phyloP scores from a whole-genome alignment of 2,113 vertebrate genomes.

The Labeo rohita region DNA sequence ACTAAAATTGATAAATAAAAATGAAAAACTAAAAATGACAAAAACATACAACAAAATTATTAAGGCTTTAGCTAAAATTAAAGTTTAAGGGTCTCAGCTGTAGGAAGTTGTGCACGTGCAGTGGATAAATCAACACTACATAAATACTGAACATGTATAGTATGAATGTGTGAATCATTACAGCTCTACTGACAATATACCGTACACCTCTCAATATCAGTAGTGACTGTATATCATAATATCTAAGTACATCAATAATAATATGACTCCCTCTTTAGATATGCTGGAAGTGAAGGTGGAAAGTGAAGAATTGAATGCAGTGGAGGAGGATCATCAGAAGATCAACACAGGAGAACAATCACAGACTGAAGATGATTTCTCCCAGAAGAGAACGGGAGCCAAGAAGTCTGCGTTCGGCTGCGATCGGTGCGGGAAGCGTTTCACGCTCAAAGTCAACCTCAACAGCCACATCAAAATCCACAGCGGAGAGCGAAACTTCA shows the following conservation, averaged over 20 bases:
- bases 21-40: too few relatives aligned
- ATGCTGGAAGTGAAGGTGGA: not conserved
- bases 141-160: too few relatives aligned
- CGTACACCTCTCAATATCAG: too few relatives aligned
- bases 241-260: not conserved
- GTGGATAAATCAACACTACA: too few relatives aligned
- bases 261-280: not conserved
- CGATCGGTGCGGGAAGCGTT: not conserved
- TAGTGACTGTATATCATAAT: too few relatives aligned
- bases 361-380: not conserved
- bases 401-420: slow-evolving; percentile 7
- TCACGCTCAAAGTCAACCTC: not conserved
- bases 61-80: too few relatives aligned
- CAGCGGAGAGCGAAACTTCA: slow-evolving; percentile 5
- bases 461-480: slow-evolving; percentile 16
- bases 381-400: not conserved
- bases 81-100: too few relatives aligned
- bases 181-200: too few relatives aligned
- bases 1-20: too few relatives aligned
- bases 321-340: not conserved
- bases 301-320: not conserved
- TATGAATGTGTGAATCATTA: too few relatives aligned
- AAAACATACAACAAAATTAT: too few relatives aligned
- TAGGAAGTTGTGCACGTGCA: too few relatives aligned
- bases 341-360: not conserved